Base-by-base conservation (phyloP, 1,140 invertebrate species). In the Teleogryllus occipitalis region DNA sequence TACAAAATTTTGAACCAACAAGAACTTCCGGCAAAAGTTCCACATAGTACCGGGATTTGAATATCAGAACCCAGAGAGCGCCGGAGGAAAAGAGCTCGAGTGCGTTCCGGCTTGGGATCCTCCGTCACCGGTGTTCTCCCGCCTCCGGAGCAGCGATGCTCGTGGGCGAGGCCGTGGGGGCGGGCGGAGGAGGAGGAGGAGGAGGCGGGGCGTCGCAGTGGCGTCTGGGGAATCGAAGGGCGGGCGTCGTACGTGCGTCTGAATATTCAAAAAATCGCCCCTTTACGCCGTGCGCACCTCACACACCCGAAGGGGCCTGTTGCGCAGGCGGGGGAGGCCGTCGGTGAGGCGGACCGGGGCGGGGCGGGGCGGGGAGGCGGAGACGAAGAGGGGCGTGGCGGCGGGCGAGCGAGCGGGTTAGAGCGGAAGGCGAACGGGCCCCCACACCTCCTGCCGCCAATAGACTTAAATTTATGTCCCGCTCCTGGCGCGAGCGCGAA, bases 241-340 rank as follows among this genome's bases (percentile, higher is more conserved):
- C 54, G 54, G 27, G 18, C 54, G 18, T 65, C 54, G 54, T 65
- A 65, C 54, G 54, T 65, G 54, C 54, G 18, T 65, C 54, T 65
- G 54, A 65, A 65, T 65, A 65, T 65, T 65, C 54, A 65, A 65
- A 65, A 65, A 65, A 65, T 18, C 54, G 54, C 54, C 54, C 54
- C 18, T 65, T 65, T 14, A 1, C 10, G 10, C 18, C 54, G 54
- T 65, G 10, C 54, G 10, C 54, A 14, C 54, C 18, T 65, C 54
- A 18, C 10, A 65, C 10, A 65, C 54, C 54, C 54, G 18, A 65
- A 65, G 54, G 18, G 54, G 54, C 18, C 54, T 65, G 10, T 65
- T 10, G 54, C 18, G 54, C 54, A 7, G 18, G 54, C 54, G 10
- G 49, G 49, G 15, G 49, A 54, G 49, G 49, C n/a, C n/a, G 2